A percentile compares a stretch with the other conserved stretches of the same genome.
Evolutionary conservation across 2,113 vertebrate species (phyloP).

Genomic region (Mugil cephalus): DNA sequence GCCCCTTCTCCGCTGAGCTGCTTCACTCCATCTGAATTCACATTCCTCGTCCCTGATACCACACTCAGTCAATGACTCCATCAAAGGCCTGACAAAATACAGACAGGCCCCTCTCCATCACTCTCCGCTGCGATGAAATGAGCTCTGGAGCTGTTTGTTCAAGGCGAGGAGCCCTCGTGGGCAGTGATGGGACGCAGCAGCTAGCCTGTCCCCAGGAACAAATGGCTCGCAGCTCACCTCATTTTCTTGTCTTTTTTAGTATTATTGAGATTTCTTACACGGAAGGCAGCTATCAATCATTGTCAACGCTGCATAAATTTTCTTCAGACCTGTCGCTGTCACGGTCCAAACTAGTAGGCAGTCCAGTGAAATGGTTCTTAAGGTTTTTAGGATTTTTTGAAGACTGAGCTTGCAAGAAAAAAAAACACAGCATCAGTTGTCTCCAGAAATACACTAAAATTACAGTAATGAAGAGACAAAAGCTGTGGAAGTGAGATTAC

Average conservation of each 20-base stretch:
- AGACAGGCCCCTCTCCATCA: slow-evolving; percentile 73
- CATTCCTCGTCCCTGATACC: slow-evolving; percentile 42
- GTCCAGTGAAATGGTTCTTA: not conserved
- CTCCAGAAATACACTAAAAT: too few species aligned
- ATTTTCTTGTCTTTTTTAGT: slow-evolving; percentile 73
- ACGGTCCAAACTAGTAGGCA: slow-evolving; percentile 15
- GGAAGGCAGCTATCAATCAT: slow-evolving; percentile 63
- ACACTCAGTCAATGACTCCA: slow-evolving; percentile 74
- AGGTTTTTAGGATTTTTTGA: slow-evolving; percentile 21
- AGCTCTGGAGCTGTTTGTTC: slow-evolving; percentile 65
- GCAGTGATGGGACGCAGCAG: slow-evolving; percentile 58
- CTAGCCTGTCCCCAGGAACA: slow-evolving; percentile 68
- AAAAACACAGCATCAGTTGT: not conserved
- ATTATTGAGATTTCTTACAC: slow-evolving; percentile 77
- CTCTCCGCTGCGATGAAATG: slow-evolving; percentile 63
- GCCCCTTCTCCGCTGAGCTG: slow-evolving; percentile 16
- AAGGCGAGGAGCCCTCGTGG: slow-evolving; percentile 52
- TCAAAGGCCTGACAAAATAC: slow-evolving; percentile 74
- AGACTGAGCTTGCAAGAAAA: not conserved
- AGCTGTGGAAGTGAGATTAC: too few species aligned
- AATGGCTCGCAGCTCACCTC: slow-evolving; percentile 70
- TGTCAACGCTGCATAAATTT: slow-evolving; percentile 43
- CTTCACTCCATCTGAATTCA: slow-evolving; percentile 31
- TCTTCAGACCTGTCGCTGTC: slow-evolving; percentile 18
- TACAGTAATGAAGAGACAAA: too few species aligned